A percentile compares a stretch with the other conserved stretches of the same genome.
Conservation (phyloP, 1,140 invertebrate species). For the Tribolium madens region DNA sequence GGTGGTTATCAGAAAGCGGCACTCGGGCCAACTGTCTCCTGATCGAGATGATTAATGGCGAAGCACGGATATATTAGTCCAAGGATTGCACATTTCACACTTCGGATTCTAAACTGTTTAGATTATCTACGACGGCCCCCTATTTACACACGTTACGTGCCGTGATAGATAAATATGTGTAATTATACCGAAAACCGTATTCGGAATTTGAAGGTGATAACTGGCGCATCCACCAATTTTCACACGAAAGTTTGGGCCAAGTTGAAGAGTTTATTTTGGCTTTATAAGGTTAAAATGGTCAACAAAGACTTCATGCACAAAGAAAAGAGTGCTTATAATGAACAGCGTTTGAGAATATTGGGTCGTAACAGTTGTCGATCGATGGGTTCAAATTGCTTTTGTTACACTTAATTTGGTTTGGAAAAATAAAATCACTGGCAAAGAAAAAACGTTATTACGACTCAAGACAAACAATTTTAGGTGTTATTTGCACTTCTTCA, state of each 20-base stretch:
- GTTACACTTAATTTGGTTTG: not conserved
- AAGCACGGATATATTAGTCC: conserved; percentile 53
- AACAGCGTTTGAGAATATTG: not conserved
- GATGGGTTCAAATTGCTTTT: not conserved
- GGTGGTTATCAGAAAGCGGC: conserved; percentile 51
- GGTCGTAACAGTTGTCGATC: not conserved
- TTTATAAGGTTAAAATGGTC: not conserved
- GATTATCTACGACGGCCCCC: conserved; percentile 9
- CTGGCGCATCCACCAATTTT: conserved; percentile 34
- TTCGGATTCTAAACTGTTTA: conserved; percentile 50
- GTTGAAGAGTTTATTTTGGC: conserved; percentile 3
- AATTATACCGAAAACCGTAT: conserved; percentile 12
- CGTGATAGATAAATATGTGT: conserved; percentile 15
- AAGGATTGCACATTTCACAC: conserved; percentile 48
- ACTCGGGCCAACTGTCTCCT: conserved; percentile 54
- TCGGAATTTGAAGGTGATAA: no score
- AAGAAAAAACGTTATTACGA: no score
- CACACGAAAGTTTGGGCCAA: not conserved
- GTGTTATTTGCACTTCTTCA: no score
- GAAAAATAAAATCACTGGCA: no score
- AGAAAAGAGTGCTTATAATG: conserved; percentile 14
- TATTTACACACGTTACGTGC: conserved; percentile 20
- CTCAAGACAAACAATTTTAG: no score
- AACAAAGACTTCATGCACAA: conserved; percentile 5
- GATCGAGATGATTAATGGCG: conserved; percentile 56